Evolutionary conservation across 2,888 invertebrate species (phyloP), one percentile per base, ranked within the genome.

Genomic region (Caradrina clavipalpis): DNA sequence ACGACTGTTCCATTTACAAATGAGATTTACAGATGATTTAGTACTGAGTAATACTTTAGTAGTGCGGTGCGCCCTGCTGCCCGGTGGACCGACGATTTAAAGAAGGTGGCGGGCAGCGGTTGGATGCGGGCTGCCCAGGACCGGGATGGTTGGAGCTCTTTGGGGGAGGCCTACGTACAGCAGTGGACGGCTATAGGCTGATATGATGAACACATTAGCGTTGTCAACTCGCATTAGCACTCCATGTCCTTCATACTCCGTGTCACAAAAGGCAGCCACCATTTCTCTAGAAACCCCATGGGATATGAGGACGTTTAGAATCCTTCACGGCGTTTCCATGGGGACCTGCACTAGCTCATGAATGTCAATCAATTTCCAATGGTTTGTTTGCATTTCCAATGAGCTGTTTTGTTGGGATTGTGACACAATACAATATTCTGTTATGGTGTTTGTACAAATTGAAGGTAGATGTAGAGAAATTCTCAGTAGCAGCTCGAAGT

Each of bases 331-430:
- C 26, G 26, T 31, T 50, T 55, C 76, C 53, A 26, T 31, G 47
- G 69, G 57, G 70, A 72, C 35, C 49, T 13, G 55, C 63, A 74
- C 67, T 58, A 42, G 61, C 56, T 77, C 78, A 76, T 82, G 83
- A 83, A 83, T 83, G 78, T 82, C 83, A 83, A 83, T 83, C 83
- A 80, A 77, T 61, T 45, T 67, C 45, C 19, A 76, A 76, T 57
- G 78, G 69, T 62, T 55, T 64, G 56, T 80, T 73, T 65, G 72
- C 69, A 72, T 72, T 58, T 8, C 8, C 17, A 80, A 59, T 55
- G 22, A 60, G 54, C 51, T 58, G 54, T 66, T 58, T 76, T 66
- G 63, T 61, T 59, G 35, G 17, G 39, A 39, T 17, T 45, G 45
- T 39, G 35, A 1, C 45, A 45, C 55, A 26, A 53, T 58, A 76